phyloP scores from a whole-genome alignment of 2,113 vertebrate genomes.

The Siphamia tubifer region DNA sequence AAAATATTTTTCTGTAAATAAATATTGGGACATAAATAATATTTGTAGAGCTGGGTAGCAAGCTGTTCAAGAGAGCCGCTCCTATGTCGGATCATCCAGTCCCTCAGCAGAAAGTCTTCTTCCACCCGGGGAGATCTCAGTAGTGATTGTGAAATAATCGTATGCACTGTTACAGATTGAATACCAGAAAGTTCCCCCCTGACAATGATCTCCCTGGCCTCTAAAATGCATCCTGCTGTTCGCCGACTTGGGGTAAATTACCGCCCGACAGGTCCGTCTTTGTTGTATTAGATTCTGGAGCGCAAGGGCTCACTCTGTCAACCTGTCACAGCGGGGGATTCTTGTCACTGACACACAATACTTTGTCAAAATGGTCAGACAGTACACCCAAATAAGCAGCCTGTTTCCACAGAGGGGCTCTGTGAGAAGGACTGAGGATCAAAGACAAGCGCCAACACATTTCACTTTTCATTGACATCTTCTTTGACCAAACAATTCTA shows the following conservation, averaged over 20 bases:
- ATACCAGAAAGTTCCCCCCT: conserved; percentile 19
- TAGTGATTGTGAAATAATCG: conserved; percentile 46
- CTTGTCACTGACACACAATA: conserved; percentile 77
- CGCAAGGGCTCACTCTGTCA: conserved; percentile 59
- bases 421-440: conserved; percentile 21
- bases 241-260: conserved; percentile 65
- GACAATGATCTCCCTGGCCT: conserved; percentile 36
- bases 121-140: conserved; percentile 7
- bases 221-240: conserved; percentile 33
- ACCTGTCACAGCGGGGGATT: conserved; percentile 70
- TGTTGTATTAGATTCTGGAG: conserved; percentile 76
- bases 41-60: conserved; percentile 66
- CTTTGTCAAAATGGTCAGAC: conserved; percentile 66
- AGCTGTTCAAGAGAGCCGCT: conserved; percentile 59
- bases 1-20: conserved; percentile 73
- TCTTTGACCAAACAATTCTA: conserved; percentile 51
- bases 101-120: conserved; percentile 6
- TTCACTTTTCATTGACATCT: conserved; percentile 66
- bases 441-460: conserved; percentile 69
- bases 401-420: conserved; percentile 27
- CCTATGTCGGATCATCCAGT: not conserved
- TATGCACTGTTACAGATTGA: conserved; percentile 26
- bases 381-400: conserved; percentile 46
- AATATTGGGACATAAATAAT: conserved; percentile 70
- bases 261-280: conserved; percentile 61